Evolutionary conservation across 2,797 vertebrate genomes (phyloP), one percentile per base, ranked within the genome.

Genomic region (Lepilemur ruficaudatus): DNA sequence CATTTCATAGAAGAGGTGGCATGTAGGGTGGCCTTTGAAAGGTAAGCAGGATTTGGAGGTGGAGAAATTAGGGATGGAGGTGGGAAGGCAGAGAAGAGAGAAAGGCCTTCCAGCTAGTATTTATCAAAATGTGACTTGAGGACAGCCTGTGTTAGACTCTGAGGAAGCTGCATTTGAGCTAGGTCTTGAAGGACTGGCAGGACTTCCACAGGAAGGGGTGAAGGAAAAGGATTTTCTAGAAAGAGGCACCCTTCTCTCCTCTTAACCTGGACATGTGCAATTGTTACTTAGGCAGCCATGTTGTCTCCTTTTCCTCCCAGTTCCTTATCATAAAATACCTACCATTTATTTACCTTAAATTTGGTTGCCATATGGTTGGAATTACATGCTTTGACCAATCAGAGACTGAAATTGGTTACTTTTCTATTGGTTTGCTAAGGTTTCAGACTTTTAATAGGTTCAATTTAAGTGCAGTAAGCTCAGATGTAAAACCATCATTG

Each of bases 391-490:
- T 35, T 78, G 46, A 72, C 41, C 55, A 89, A 69, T 87, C 12
- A 76, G 78, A 89, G 15, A 84, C 23, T 80, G 38, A 86, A 70
- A 85, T 38, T 72, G 59, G 41, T 87, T 83, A 79, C 22, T 93
- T 75, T 95, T 85, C 48, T 59, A 61, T 59, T 84, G 30, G 57
- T 67, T 93, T 52, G 59, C 59, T 73, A 63, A 48, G 11, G 25
- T 80, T 89, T 94, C 52, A 81, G 76, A 89, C 46, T 89, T 96
- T 91, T 59, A 95, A 46, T 25, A 72, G 35, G 50, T 5, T 80
- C 20, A 87, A 41, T 85, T 90, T 90, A 79, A 81, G 50, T 93
- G 48, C 13, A 25, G 17, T 87, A 85, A 95, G 35, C 17, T 70
- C 22, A 61, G 61, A 81, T 55, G 41, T 22, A 61, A 92, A 80